These are phyloP conservation scores for Rhinogobius similis DNA, from an alignment of 2,113 vertebrate species.

Conservation along the genomic window DNA sequence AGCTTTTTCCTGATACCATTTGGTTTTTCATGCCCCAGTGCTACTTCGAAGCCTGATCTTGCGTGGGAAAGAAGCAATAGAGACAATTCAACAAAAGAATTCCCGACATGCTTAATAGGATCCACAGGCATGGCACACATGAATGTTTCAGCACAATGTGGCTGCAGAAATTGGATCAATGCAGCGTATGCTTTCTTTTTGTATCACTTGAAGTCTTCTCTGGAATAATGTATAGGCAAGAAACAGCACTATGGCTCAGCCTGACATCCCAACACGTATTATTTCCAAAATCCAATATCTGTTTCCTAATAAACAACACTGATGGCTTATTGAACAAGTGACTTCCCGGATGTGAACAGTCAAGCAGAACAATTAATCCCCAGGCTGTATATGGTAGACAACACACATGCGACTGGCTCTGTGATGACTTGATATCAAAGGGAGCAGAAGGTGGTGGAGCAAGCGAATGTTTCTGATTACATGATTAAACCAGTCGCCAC, in stretches of 20 bases:
- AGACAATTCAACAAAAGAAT: conserved; percentile 5
- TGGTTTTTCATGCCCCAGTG: background rate
- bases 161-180: conserved; percentile 44
- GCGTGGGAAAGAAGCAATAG: background rate
- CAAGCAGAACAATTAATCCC: conserved; percentile 54
- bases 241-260: conserved; percentile 40
- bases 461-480: conserved; percentile 39
- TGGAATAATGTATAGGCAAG: conserved; percentile 1
- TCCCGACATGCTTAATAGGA: conserved; percentile 33
- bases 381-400: conserved; percentile 30
- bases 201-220: conserved; percentile 15
- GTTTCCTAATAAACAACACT: conserved; percentile 13
- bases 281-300: conserved; percentile 38
- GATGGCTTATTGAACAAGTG: conserved; percentile 16
- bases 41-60: background rate
- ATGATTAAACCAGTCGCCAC: conserved; percentile 41
- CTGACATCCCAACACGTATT: conserved; percentile 51
- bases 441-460: conserved; percentile 32
- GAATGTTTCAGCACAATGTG: conserved; percentile 46
- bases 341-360: conserved; percentile 32
- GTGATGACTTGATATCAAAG: conserved; percentile 53
- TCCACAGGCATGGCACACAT: conserved; percentile 5
- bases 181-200: conserved; percentile 20
- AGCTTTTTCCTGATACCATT: background rate
- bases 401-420: conserved; percentile 42